Evolutionary conservation across 2,113 vertebrate genomes (phyloP).

Genomic region (Bujurquina vittata): DNA sequence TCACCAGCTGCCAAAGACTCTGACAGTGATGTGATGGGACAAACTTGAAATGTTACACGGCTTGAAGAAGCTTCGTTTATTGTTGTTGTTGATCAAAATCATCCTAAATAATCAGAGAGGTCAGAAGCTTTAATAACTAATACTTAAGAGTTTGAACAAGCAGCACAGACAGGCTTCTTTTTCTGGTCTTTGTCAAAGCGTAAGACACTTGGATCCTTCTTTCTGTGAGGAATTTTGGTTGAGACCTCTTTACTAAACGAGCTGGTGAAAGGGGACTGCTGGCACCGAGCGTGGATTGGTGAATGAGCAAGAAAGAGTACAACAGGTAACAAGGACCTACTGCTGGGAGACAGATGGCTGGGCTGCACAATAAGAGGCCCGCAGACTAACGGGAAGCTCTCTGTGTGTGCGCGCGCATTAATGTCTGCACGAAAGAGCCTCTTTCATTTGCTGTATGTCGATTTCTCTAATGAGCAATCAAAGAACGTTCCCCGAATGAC

Average conservation of each 20-base stretch:
- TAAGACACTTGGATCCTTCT: conserved; percentile 39
- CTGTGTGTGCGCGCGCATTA: conserved; percentile 1
- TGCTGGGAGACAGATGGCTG: conserved; percentile 78
- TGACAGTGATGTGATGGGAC: conserved; percentile 14
- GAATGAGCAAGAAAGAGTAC: conserved; percentile 76
- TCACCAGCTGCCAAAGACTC: conserved; percentile 25
- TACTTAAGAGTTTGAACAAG: conserved; percentile 31
- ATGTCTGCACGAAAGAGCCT: conserved; percentile 16
- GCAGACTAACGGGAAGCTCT: conserved; percentile 51
- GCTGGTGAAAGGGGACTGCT: conserved; percentile 54
- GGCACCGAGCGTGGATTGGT: conserved; percentile 54
- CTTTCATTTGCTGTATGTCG: conserved; percentile 60
- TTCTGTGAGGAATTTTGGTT: conserved; percentile 52
- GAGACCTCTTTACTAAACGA: conserved; percentile 48
- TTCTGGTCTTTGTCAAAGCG: conserved; percentile 25
- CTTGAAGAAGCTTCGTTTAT: background rate
- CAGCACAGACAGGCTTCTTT: conserved; percentile 12
- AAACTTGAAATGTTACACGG: conserved; percentile 19
- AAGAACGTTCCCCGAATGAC: conserved; percentile 55
- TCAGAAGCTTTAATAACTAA: conserved; percentile 32
- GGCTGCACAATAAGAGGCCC: conserved; percentile 71
- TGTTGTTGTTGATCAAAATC: conserved; percentile 12
- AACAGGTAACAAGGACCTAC: conserved; percentile 80
- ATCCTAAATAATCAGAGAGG: conserved; percentile 1
- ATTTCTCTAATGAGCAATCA: conserved; percentile 67